These are phyloP conservation scores for Matsumurasca onukii DNA, from an alignment of 1,140 invertebrate genomes.

Conservation along the genomic window DNA sequence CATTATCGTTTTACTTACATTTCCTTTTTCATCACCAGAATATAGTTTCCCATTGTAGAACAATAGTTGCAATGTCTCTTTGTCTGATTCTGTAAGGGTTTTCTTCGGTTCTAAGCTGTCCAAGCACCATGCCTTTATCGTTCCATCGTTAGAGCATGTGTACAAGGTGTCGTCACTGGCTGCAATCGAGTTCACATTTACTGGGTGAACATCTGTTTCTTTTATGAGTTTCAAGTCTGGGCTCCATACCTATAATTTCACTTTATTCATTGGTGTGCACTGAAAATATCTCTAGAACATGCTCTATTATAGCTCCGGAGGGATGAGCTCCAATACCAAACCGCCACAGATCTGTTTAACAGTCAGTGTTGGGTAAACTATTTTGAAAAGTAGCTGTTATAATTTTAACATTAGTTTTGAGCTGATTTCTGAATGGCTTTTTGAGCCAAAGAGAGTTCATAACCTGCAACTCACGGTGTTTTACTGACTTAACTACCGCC, in stretches of 20 bases:
- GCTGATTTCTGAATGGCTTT: too few species aligned
- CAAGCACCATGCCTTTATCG: constrained; percentile 49
- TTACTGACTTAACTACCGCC: too few species aligned
- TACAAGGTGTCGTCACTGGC: constrained; percentile 48
- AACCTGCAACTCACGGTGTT: too few species aligned
- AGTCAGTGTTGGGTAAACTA: too few species aligned
- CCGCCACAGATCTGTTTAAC: too few species aligned
- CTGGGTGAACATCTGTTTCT: constrained; percentile 50
- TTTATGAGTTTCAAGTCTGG: constrained; percentile 48
- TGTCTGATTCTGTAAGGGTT: constrained; percentile 40
- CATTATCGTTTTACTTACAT: constrained; percentile 49
- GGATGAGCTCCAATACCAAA: too few species aligned
- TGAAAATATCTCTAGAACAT: too few species aligned
- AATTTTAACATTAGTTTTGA: too few species aligned
- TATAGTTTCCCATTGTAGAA: constrained; percentile 46
- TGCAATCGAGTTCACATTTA: constrained; percentile 48
- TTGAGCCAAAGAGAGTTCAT: too few species aligned
- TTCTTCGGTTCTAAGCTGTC: constrained; percentile 43
- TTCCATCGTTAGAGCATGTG: constrained; percentile 53
- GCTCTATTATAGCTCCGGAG: too few species aligned
- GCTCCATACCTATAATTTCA: constrained; percentile 51
- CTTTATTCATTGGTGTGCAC: too few species aligned
- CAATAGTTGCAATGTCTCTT: constrained; percentile 48
- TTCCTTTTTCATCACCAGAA: constrained; percentile 51
- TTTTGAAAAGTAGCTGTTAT: too few species aligned